Evolutionary conservation across 1,140 invertebrate species (phyloP), one percentile per base, ranked within the genome.

Genomic region (Pseudachorutes palmiensis): DNA sequence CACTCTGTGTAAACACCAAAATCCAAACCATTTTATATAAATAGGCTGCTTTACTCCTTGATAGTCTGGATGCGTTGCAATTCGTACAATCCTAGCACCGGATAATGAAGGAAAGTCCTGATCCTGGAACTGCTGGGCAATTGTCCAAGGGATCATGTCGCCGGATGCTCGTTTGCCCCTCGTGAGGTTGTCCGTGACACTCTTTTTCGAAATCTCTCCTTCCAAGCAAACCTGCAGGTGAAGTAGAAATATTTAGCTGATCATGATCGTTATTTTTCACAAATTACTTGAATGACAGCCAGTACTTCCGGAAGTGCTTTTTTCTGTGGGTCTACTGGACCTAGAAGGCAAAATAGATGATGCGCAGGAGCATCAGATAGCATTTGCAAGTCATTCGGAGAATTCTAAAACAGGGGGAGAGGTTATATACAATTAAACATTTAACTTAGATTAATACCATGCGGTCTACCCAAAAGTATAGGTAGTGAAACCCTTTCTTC

Each of bases 341-440:
- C 92, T 59, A 99, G 81, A 19, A 99, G 80, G 76, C 93, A 96
- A 81, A 98, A 99, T 24, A 99, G 78, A 79, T 97, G 91, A 82
- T 99, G 97, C 2, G 94, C 94, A 0, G 97, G 97, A 12, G 97
- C 96, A 83, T 99, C 97, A 14, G 95, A 96, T 80, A 99, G 85
- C 85, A 99, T 89, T 83, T 99, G 96, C 12, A 99, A 81, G 82
- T 99, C 97, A 82, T 99, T 98, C 0, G 97, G 97, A 65, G 89
- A 94, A 80, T 99, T 99, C 86, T 91, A 78, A 36, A 80, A 80
- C 63, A 72, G 48, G 57, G 57, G 32, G 19, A 41, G 19, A 19
- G 36, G 19, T 41, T 41, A 41, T 5, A 41, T n/a, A n/a, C n/a
- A n/a, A n/a, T n/a, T n/a, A n/a, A n/a, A n/a, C n/a, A n/a, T n/a